Percentiles rank a stretch among this genome's conserved stretches.
These are phyloP conservation scores for Pomatorhinus ruficollis DNA, from an alignment of 2,113 vertebrate genomes.

Conservation along the genomic window DNA sequence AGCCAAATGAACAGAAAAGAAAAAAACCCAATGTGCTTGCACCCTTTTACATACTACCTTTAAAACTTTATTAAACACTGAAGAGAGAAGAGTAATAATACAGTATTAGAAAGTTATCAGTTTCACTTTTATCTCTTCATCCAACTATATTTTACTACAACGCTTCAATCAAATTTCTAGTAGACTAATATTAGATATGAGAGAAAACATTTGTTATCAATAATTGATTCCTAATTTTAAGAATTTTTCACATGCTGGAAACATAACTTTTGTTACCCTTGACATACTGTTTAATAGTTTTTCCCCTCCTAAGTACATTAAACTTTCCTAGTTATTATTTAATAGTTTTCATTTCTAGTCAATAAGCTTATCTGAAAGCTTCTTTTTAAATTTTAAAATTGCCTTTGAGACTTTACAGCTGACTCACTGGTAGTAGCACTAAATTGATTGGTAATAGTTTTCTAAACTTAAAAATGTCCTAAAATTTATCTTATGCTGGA, in stretches of 20 bases:
- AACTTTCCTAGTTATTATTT: constrained; percentile 36
- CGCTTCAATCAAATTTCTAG: neutral
- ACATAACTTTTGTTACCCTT: neutral
- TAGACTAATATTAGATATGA: neutral
- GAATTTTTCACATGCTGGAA: neutral
- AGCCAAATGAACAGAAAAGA: constrained; percentile 82
- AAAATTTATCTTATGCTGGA: neutral
- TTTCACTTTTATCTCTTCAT: neutral
- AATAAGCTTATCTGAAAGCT: neutral
- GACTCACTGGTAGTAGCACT: neutral
- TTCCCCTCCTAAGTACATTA: neutral
- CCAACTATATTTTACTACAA: neutral
- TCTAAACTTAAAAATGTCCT: neutral
- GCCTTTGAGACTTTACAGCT: neutral
- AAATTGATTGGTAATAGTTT: neutral
- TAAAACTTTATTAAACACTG: constrained; percentile 56
- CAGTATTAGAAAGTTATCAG: neutral
- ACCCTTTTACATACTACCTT: constrained; percentile 50
- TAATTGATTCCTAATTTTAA: neutral
- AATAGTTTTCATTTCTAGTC: neutral
- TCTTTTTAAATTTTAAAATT: neutral
- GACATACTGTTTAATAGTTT: constrained; percentile 45
- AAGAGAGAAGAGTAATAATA: neutral
- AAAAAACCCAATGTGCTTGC: constrained; percentile 69
- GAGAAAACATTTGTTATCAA: neutral